Evolutionary conservation across 64 coral and sea anemone genomes (phyloP).

Genomic region (Pachyseris speciosa): DNA sequence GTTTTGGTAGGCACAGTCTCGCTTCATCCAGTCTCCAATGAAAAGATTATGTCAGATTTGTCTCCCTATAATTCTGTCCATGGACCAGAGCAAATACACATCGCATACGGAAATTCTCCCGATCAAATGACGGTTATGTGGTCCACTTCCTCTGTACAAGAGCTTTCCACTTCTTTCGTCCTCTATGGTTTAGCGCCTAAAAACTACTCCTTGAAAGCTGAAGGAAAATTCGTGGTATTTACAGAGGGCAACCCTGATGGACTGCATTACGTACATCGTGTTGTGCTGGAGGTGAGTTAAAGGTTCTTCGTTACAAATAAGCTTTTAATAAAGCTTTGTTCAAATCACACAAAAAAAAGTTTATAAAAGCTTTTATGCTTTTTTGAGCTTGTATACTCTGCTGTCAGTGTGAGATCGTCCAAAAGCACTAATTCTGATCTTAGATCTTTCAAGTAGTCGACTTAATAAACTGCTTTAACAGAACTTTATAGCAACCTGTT

Average conservation of each 20-base stretch:
- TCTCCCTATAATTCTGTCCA: constrained; percentile 10
- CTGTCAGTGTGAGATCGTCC: too few species aligned
- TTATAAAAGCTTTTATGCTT: too few species aligned
- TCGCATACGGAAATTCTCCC: constrained; percentile 73
- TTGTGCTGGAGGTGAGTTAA: constrained; percentile 51
- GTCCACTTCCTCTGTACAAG: constrained; percentile 55
- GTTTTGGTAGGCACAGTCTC: neutral
- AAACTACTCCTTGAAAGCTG: constrained; percentile 59
- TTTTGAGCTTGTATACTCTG: too few species aligned
- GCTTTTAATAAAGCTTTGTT: neutral
- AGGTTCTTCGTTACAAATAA: too few species aligned
- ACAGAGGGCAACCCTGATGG: constrained; percentile 83
- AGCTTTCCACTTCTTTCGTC: constrained; percentile 61
- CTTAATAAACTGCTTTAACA: too few species aligned
- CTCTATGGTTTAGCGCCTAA: constrained; percentile 58
- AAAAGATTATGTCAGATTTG: neutral
- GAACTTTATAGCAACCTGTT: too few species aligned
- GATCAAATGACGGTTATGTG: constrained; percentile 78
- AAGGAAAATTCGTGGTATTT: constrained; percentile 65
- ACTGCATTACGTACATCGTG: constrained; percentile 79
- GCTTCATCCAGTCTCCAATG: neutral
- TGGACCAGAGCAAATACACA: constrained; percentile 83
- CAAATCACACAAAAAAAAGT: neutral
- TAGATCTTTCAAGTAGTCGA: too few species aligned
- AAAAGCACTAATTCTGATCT: too few species aligned